Conservation (phyloP, 1,140 invertebrate genomes). For the Linepithema humile region DNA sequence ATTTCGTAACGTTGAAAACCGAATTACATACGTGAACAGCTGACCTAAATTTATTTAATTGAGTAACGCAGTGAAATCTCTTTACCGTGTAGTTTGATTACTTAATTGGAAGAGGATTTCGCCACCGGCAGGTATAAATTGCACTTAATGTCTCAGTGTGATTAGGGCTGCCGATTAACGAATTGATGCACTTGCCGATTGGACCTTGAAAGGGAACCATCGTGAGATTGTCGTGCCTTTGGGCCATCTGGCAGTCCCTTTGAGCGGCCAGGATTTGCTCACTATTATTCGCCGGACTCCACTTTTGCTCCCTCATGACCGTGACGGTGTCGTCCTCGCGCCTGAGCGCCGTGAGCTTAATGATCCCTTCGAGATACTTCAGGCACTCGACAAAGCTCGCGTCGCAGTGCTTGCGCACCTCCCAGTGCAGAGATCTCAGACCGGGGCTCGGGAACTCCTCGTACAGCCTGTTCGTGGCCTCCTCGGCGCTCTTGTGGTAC, state of each 20-base stretch:
- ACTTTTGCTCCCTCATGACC: constrained; percentile 82
- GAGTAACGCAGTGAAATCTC: neutral
- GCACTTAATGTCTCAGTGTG: neutral
- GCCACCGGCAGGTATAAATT: neutral
- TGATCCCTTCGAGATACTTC: constrained; percentile 84
- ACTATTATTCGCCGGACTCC: constrained; percentile 76
- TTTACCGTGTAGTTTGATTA: neutral
- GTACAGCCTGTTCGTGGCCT: constrained; percentile 77
- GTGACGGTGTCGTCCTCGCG: constrained; percentile 84
- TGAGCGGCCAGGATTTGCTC: constrained; percentile 81
- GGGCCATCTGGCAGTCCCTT: constrained; percentile 82
- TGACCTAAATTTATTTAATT: neutral
- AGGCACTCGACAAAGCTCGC: constrained; percentile 85
- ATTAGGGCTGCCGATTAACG: neutral
- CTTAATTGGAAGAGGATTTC: neutral
- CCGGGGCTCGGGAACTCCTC: constrained; percentile 84
- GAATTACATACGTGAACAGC: neutral
- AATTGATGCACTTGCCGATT: constrained; percentile 71
- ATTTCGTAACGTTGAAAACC: neutral
- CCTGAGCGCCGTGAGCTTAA: constrained; percentile 76
- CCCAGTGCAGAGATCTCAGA: constrained; percentile 86
- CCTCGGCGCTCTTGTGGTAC: constrained; percentile 74
- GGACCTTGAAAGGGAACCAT: constrained; percentile 85
- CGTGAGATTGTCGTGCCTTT: constrained; percentile 80
- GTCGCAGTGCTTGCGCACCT: constrained; percentile 86